Evolutionary conservation across 2,113 vertebrate species (phyloP).

Genomic region (Crypturellus undulatus): DNA sequence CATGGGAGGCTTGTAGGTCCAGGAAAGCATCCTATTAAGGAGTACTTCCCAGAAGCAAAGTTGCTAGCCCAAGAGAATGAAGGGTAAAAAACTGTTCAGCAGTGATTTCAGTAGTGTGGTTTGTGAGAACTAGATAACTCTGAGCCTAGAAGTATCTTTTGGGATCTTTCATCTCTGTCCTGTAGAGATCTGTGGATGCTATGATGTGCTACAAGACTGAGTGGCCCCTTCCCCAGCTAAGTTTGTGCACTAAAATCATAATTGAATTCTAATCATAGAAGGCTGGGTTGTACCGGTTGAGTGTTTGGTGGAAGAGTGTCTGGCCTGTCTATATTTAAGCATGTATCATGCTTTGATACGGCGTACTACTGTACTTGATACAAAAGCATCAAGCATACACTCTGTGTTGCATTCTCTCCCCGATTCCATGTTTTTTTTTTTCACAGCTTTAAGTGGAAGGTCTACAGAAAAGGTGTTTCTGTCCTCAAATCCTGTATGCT

Average conservation of each 20-base stretch:
- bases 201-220: background rate
- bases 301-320: background rate
- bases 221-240: background rate
- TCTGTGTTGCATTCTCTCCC: background rate
- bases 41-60: background rate
- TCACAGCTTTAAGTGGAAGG: background rate
- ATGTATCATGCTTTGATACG: background rate
- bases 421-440: background rate
- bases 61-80: background rate
- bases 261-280: background rate
- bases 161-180: background rate
- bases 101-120: background rate
- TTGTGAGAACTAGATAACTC: background rate
- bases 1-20: background rate
- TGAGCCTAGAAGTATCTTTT: background rate
- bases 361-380: too few relatives aligned
- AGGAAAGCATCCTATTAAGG: background rate
- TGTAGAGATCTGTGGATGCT: background rate
- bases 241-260: background rate
- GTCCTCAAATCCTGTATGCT: background rate
- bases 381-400: too few relatives aligned
- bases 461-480: background rate
- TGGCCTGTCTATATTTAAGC: background rate
- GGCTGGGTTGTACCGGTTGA: background rate
- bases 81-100: background rate